phyloP scores from a whole-genome alignment of 2,888 invertebrate genomes.

The Endotricha flammealis region DNA sequence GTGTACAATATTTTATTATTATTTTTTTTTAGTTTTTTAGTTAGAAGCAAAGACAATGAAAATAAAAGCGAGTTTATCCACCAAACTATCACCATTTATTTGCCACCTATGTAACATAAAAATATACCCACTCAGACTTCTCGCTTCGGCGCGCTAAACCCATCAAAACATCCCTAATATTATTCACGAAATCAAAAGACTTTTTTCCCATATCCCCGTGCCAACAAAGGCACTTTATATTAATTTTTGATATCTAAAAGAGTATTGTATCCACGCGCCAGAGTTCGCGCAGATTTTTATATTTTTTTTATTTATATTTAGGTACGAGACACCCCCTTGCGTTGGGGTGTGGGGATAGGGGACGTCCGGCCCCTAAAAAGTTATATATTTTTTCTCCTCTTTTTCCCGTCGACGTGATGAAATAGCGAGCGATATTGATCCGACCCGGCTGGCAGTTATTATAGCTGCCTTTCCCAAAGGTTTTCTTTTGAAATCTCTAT shows the following conservation, averaged over 20 bases:
- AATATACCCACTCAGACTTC: slow-evolving; percentile 8
- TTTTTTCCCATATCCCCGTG: slow-evolving; percentile 53
- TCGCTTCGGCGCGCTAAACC: slow-evolving; percentile 27
- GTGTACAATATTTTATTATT: no score
- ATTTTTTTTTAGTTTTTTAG: no score
- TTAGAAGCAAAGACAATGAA: no score
- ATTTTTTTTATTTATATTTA: slow-evolving; percentile 51
- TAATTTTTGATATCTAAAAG: slow-evolving; percentile 68
- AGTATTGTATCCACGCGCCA: slow-evolving; percentile 64
- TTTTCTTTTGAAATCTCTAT: slow-evolving; percentile 16
- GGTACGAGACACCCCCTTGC: slow-evolving; percentile 36
- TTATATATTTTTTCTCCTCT: slow-evolving; percentile 76
- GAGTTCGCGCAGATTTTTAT: slow-evolving; percentile 52
- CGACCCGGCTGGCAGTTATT: slow-evolving; percentile 40
- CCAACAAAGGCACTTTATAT: slow-evolving; percentile 65
- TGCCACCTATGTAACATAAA: neutral
- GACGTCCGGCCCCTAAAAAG: slow-evolving; percentile 72
- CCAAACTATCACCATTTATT: neutral
- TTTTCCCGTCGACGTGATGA: slow-evolving; percentile 75
- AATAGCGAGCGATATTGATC: slow-evolving; percentile 72
- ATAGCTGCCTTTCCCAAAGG: slow-evolving; percentile 21
- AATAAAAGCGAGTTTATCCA: no score
- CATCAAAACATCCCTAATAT: slow-evolving; percentile 43
- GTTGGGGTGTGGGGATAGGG: slow-evolving; percentile 24
- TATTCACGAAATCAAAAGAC: slow-evolving; percentile 42